Evolutionary conservation across 1,140 invertebrate species (phyloP).

Genomic region (Zaprionus nigranus): DNA sequence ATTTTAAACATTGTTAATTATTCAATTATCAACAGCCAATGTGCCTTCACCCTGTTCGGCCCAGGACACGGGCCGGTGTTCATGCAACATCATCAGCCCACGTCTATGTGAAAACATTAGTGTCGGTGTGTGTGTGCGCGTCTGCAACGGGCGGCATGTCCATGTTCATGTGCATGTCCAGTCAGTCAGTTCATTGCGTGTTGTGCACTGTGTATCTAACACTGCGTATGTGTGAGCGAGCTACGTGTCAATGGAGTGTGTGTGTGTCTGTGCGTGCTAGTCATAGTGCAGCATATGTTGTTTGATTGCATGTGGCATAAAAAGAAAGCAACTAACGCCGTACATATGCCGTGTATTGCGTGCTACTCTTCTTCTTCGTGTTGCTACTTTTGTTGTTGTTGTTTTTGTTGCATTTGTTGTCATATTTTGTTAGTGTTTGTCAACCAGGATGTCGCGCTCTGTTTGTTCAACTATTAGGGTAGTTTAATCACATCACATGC

Average conservation of each 20-base stretch:
- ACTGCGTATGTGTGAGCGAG: neutral
- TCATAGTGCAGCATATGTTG: slow-evolving; percentile 67
- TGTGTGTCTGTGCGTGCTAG: slow-evolving; percentile 7
- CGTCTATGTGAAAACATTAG: slow-evolving; percentile 35
- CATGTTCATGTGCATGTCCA: slow-evolving; percentile 48
- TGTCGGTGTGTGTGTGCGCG: slow-evolving; percentile 18
- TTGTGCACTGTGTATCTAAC: slow-evolving; percentile 36
- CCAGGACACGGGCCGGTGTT: slow-evolving; percentile 40
- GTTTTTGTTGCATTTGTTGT: slow-evolving; percentile 39
- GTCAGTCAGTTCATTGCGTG: slow-evolving; percentile 66
- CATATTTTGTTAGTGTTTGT: slow-evolving; percentile 62
- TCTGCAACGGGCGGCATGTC: slow-evolving; percentile 27
- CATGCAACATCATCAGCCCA: slow-evolving; percentile 50
- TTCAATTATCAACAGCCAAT: slow-evolving; percentile 81
- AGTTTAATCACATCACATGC: slow-evolving; percentile 30
- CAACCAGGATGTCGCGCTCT: slow-evolving; percentile 43
- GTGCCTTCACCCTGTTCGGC: slow-evolving; percentile 43
- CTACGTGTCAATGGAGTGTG: neutral
- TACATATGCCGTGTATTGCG: slow-evolving; percentile 51
- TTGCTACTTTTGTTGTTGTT: slow-evolving; percentile 38
- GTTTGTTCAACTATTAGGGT: slow-evolving; percentile 49
- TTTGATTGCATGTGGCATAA: slow-evolving; percentile 70
- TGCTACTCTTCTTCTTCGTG: slow-evolving; percentile 47
- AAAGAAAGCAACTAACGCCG: slow-evolving; percentile 40
- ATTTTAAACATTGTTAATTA: slow-evolving; percentile 83